Percentiles rank a stretch among this genome's conserved stretches.
phyloP scores from a whole-genome alignment of 2,888 invertebrate species.

The Papilio protenor region DNA sequence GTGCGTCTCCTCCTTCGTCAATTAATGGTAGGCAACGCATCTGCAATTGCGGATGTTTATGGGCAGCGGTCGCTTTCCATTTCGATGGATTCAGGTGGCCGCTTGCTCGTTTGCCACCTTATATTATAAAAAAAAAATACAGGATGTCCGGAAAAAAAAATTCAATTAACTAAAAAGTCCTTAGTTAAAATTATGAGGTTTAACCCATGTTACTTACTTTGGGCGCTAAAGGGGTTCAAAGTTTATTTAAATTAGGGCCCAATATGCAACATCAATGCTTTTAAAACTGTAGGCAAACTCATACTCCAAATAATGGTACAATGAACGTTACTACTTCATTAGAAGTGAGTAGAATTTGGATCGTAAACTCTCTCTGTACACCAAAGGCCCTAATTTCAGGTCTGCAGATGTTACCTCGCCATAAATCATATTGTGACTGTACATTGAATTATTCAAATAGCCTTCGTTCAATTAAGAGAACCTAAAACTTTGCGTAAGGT shows the following conservation, averaged over 20 bases:
- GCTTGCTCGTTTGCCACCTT: no score
- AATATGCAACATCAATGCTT: not conserved
- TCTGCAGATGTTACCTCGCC: constrained; percentile 48
- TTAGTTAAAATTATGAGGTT: not conserved
- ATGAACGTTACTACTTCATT: not conserved
- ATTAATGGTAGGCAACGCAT: no score
- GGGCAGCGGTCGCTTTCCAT: no score
- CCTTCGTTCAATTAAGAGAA: constrained; percentile 22
- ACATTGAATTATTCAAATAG: constrained; percentile 22
- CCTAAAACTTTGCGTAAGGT: constrained; percentile 14
- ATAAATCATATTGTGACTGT: constrained; percentile 46
- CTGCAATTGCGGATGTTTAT: no score
- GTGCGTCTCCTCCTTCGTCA: no score
- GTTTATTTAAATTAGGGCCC: not conserved
- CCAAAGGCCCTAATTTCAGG: constrained; percentile 30
- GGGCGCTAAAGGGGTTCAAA: not conserved
- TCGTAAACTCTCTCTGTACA: constrained; percentile 15
- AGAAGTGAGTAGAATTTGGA: not conserved
- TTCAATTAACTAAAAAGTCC: no score
- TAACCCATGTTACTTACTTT: not conserved
- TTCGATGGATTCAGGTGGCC: no score
- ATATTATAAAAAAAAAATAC: no score
- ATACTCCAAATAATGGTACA: not conserved
- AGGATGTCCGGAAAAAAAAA: no score
- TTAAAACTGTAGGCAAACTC: not conserved